phyloP scores from a whole-genome alignment of 2,113 vertebrate genomes.

The Trochalopteron elliotii region DNA sequence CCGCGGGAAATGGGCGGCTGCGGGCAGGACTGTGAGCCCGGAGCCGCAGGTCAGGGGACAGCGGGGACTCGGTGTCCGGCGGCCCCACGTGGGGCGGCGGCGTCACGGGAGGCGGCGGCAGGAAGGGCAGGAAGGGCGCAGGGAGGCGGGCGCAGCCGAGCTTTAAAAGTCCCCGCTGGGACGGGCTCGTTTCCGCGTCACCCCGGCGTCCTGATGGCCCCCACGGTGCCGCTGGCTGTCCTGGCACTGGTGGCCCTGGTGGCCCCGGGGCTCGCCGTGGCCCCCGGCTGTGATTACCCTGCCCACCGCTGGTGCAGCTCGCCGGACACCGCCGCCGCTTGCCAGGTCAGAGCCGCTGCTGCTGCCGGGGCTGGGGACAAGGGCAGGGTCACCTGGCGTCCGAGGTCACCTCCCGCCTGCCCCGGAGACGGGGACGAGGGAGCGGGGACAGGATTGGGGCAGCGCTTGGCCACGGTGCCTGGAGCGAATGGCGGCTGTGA shows the following conservation, averaged over 20 bases:
- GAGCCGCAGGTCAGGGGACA: rapidly evolving
- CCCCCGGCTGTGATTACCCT: constrained; percentile 54
- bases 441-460: not conserved
- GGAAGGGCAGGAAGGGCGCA: not conserved
- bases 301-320: constrained; percentile 79
- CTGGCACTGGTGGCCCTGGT: not conserved
- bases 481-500: rapidly evolving
- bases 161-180: not conserved
- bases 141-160: not conserved
- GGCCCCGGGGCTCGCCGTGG: not conserved
- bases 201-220: not conserved
- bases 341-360: constrained; percentile 74
- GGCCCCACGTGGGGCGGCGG: not conserved
- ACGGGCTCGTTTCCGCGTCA: not conserved
- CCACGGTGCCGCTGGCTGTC: not conserved
- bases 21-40: rapidly evolving
- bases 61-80: rapidly evolving
- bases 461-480: rapidly evolving
- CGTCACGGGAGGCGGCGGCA: constrained; percentile 11
- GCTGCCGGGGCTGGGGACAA: not conserved
- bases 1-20: not conserved
- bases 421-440: not conserved
- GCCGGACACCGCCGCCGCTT: constrained; percentile 60
- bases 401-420: not conserved
- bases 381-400: not conserved